Percentiles rank a stretch among this genome's conserved stretches.
phyloP scores from a whole-genome alignment of 2,113 vertebrate genomes.

The Megaceryle torquata region DNA sequence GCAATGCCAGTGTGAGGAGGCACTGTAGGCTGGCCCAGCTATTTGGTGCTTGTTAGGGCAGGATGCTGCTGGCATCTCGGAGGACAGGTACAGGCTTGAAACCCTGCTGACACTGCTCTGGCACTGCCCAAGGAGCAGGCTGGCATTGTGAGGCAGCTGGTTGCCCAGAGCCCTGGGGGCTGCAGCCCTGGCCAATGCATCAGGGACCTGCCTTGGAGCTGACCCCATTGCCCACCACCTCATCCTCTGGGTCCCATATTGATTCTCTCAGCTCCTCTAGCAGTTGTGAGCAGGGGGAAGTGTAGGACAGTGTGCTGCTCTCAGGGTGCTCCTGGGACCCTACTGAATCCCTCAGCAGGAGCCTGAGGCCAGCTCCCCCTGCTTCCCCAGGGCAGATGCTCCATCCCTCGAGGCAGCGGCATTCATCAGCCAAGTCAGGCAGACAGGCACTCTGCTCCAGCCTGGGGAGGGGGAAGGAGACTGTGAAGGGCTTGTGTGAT shows the following conservation, averaged over 20 bases:
- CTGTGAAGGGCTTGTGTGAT: neutral
- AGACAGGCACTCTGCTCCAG: neutral
- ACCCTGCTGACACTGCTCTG: neutral
- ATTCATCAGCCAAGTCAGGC: neutral
- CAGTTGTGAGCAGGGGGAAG: neutral
- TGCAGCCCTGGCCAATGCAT: neutral
- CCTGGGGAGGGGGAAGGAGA: neutral
- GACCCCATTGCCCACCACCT: neutral
- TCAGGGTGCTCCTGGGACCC: rapidly evolving
- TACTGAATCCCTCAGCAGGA: neutral
- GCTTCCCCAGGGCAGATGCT: rapidly evolving
- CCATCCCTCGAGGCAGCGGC: neutral
- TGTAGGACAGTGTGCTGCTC: neutral
- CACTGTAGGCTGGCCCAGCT: neutral
- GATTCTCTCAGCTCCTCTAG: neutral
- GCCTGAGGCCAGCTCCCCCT: neutral
- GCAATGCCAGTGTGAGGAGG: neutral
- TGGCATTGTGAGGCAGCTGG: neutral
- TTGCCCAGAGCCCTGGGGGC: neutral
- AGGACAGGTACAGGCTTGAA: neutral
- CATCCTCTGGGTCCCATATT: rapidly evolving
- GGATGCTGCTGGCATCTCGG: neutral
- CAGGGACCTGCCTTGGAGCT: neutral
- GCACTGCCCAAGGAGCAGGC: neutral
- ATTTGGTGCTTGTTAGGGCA: neutral